Percentiles rank a stretch among this genome's conserved stretches.
Evolutionary conservation across 35 echinoderm and acorn worm genomes (phyloP).

Genomic region (Eucidaris tribuloides): DNA sequence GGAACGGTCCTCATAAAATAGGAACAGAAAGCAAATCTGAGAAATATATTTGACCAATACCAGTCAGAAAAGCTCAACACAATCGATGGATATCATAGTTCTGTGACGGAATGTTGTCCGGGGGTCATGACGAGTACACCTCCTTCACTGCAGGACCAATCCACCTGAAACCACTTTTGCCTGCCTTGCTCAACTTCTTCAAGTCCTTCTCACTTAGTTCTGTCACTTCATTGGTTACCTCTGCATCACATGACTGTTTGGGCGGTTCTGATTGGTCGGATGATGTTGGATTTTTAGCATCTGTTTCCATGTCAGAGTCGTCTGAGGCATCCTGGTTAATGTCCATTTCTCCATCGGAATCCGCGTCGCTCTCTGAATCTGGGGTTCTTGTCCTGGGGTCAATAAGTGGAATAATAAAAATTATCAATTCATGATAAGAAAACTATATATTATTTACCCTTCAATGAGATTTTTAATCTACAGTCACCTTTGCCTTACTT

Average conservation of each 20-base stretch:
- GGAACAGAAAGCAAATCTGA: too few relatives aligned
- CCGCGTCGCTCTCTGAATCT: neutral
- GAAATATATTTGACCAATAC: too few relatives aligned
- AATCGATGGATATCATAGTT: too few relatives aligned
- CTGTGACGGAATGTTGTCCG: neutral
- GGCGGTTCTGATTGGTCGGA: neutral
- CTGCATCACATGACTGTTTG: neutral
- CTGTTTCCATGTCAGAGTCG: conserved; percentile 17
- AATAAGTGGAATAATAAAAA: neutral
- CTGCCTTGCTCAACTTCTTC: neutral
- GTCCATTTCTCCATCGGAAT: neutral
- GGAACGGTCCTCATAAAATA: too few relatives aligned
- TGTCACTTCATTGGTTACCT: neutral
- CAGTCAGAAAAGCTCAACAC: too few relatives aligned
- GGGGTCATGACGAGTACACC: neutral
- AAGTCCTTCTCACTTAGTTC: conserved; percentile 15
- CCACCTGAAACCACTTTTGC: neutral
- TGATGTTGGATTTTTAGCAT: neutral
- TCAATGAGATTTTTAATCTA: too few relatives aligned
- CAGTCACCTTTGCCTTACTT: neutral
- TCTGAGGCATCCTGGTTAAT: neutral
- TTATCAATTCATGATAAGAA: neutral
- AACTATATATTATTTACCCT: neutral
- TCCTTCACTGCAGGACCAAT: neutral
- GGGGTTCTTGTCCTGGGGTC: neutral